A percentile compares a stretch with the other conserved stretches of the same genome.
Evolutionary conservation across 2,113 vertebrate species (phyloP).

Genomic region (Cyrtonyx montezumae): DNA sequence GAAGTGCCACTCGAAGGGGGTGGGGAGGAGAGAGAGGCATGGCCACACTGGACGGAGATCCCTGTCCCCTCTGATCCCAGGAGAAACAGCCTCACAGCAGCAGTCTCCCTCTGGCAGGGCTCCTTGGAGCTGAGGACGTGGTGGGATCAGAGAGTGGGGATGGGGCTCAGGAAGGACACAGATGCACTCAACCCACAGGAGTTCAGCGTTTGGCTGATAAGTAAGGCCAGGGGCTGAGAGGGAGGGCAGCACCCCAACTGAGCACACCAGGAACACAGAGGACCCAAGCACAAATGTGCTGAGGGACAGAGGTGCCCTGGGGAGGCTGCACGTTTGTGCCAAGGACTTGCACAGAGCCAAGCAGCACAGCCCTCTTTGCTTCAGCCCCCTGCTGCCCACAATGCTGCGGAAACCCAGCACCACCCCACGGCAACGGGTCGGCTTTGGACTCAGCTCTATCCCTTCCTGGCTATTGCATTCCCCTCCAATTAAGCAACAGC

Average conservation of each 20-base stretch:
- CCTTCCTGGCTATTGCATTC: slow-evolving; percentile 24
- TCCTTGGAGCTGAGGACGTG: neutral
- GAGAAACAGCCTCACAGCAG: neutral
- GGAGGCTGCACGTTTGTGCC: neutral
- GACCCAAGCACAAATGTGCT: neutral
- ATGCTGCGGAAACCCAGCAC: neutral
- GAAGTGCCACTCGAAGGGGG: neutral
- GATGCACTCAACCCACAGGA: neutral
- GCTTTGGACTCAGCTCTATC: neutral
- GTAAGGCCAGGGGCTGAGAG: neutral
- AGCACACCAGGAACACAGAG: neutral
- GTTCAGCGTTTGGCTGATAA: neutral
- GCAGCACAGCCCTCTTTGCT: neutral
- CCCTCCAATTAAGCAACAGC: slow-evolving; percentile 56
- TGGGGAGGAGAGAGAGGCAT: neutral
- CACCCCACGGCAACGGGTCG: neutral
- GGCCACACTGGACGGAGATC: neutral
- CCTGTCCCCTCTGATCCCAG: accelerated
- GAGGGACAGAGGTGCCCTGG: neutral
- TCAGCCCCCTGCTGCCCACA: neutral
- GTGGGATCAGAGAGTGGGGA: neutral
- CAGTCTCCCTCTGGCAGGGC: neutral
- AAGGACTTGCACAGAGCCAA: accelerated
- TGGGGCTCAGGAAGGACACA: neutral
- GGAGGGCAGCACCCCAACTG: neutral